Evolutionary conservation across 2,113 vertebrate species (phyloP).

Genomic region (Miniopterus natalensis): DNA sequence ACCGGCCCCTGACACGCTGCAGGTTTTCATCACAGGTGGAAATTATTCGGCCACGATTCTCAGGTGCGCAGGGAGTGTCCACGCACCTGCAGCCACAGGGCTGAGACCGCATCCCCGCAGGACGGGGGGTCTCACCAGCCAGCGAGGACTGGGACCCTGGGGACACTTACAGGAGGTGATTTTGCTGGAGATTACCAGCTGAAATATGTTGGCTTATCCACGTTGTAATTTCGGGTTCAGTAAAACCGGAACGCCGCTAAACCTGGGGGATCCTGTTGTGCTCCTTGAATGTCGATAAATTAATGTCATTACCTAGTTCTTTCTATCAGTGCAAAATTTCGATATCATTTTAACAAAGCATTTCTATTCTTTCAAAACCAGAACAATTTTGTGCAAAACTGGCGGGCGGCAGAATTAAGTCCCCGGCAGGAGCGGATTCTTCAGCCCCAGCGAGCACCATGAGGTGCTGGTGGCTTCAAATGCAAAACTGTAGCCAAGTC

Average conservation of each 20-base stretch:
- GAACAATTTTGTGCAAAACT: background rate
- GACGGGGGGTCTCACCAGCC: background rate
- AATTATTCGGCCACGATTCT: no score
- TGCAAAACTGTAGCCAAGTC: background rate
- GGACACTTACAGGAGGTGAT: rapidly evolving
- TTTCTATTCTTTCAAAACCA: background rate
- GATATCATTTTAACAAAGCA: rapidly evolving
- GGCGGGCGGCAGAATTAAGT: background rate
- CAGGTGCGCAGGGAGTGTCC: background rate
- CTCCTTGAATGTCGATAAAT: background rate
- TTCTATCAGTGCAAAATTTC: background rate
- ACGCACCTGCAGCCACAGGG: background rate
- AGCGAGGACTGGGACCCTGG: background rate
- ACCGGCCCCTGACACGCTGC: background rate
- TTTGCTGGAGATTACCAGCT: rapidly evolving
- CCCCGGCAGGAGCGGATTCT: rapidly evolving
- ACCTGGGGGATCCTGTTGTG: background rate
- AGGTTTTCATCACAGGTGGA: no score
- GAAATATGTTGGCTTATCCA: background rate
- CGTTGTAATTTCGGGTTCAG: background rate
- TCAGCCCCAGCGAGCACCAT: rapidly evolving
- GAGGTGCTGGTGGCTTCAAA: rapidly evolving
- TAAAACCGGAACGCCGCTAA: rapidly evolving
- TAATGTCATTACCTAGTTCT: background rate
- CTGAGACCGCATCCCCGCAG: background rate